Conservation (phyloP, 2,797 vertebrate genomes). For the Heteromormyrus szaboi region DNA sequence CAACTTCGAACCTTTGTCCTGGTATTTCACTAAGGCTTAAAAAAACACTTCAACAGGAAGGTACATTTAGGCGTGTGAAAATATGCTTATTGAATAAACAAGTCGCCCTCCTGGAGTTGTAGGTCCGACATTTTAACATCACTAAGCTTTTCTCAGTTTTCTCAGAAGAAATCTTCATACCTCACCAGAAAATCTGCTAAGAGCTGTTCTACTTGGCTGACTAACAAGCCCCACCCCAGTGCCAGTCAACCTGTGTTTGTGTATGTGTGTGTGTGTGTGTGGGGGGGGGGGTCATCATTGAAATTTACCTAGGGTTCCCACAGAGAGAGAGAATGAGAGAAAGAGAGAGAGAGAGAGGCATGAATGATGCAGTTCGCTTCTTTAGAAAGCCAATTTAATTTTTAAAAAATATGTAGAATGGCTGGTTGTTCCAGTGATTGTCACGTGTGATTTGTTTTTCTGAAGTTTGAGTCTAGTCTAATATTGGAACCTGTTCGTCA, state of each 20-base stretch:
- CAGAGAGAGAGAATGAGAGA: background rate
- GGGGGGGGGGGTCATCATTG: background rate
- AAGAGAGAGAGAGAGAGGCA: background rate
- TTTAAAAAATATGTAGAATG: background rate
- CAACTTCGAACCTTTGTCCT: constrained; percentile 19
- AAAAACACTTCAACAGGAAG: constrained; percentile 52
- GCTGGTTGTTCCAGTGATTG: background rate
- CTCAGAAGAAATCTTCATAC: constrained; percentile 20
- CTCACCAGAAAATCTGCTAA: constrained; percentile 25
- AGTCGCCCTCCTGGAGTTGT: background rate
- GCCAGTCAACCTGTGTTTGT: background rate
- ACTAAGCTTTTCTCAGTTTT: background rate
- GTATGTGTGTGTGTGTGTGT: background rate
- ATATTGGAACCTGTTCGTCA: background rate
- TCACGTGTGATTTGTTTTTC: background rate
- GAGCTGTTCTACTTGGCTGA: constrained; percentile 24
- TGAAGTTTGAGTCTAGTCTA: background rate
- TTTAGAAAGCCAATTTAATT: background rate
- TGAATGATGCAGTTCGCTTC: background rate
- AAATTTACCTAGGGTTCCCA: background rate
- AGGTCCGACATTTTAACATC: constrained; percentile 36
- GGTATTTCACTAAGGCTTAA: constrained; percentile 38
- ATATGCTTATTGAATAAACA: background rate
- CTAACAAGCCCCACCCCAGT: constrained; percentile 39
- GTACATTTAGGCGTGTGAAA: constrained; percentile 42